Base-by-base conservation (phyloP, 2,888 invertebrate species). In the Andrena haemorrhoa region DNA sequence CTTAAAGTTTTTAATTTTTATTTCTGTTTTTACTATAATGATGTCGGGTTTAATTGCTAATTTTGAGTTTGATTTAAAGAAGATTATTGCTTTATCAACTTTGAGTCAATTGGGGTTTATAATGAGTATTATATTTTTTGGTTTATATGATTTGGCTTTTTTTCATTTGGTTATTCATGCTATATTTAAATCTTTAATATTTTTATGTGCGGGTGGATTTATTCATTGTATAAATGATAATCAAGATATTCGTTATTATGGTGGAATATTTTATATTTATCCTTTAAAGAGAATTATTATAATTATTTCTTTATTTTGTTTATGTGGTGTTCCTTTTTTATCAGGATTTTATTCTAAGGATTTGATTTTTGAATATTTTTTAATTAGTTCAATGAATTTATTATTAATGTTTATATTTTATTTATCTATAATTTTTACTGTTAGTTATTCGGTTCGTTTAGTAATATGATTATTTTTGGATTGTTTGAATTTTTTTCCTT, bases 111-210 rank as follows among this genome's bases (percentile, higher is more conserved):
- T 97, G 92, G 96, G 96, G 0, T 95, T 97, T 92, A 97, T 97
- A 95, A 96, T 97, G 93, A 95, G 95, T 94, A 95, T 95, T 94
- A 94, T 96, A 93, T 95, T 95, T 1, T 93, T 96, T 89, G 95
- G 95, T 0, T 94, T 95, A 80, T 90, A 91, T 85, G 93, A 95
- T 80, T 94, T 97, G 90, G 95, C 96, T 88, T 96, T 96, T 95
- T 96, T 96, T 95, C 97, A 97, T 95, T 94, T 97, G 91, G 29
- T 97, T 92, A 96, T 95, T 85, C 96, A 97, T 95, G 97, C 96
- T 82, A 95, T 97, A 94, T 97, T 97, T 96, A 97, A 97, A 85
- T 96, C 96, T n/a, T n/a, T n/a, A n/a, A n/a, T n/a, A n/a, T n/a
- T n/a, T n/a, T n/a, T n/a, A n/a, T n/a, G n/a, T n/a, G n/a, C n/a